A percentile compares a stretch with the other conserved stretches of the same genome.
Conservation (phyloP, 2,113 vertebrate genomes). For the Carollia perspicillata region DNA sequence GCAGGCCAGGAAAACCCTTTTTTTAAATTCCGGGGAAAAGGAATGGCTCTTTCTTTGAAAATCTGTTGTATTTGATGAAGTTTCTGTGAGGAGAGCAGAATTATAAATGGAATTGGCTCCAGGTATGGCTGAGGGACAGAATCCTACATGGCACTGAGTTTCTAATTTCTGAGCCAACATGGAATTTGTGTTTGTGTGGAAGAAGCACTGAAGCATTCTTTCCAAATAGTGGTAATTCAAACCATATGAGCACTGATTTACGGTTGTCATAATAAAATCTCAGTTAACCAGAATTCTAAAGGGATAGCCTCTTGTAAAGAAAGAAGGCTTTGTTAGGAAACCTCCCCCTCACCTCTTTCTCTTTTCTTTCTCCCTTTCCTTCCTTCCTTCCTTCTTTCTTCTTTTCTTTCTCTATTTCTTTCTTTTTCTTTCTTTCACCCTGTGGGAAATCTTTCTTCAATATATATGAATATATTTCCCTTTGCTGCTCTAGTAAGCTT, state of each 20-base stretch:
- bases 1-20: neutral
- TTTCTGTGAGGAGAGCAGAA: slow-evolving; percentile 60
- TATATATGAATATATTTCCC: neutral
- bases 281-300: slow-evolving; percentile 43
- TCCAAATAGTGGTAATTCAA: slow-evolving; percentile 50
- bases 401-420: neutral
- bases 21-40: slow-evolving; percentile 8
- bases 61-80: slow-evolving; percentile 28
- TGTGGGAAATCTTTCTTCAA: neutral
- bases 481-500: neutral
- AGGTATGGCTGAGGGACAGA: slow-evolving; percentile 33
- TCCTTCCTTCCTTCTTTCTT: no score
- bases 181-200: slow-evolving; percentile 55
- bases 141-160: slow-evolving; percentile 21
- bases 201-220: slow-evolving; percentile 41
- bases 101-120: slow-evolving; percentile 59
- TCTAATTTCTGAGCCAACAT: slow-evolving; percentile 56
- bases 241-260: slow-evolving; percentile 52
- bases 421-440: neutral
- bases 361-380: neutral
- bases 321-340: neutral
- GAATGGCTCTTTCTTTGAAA: neutral
- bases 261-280: slow-evolving; percentile 40
- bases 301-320: slow-evolving; percentile 23
- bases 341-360: neutral